Conservation (phyloP, 2,797 vertebrate genomes). For the Schizopygopsis pylzovi region DNA sequence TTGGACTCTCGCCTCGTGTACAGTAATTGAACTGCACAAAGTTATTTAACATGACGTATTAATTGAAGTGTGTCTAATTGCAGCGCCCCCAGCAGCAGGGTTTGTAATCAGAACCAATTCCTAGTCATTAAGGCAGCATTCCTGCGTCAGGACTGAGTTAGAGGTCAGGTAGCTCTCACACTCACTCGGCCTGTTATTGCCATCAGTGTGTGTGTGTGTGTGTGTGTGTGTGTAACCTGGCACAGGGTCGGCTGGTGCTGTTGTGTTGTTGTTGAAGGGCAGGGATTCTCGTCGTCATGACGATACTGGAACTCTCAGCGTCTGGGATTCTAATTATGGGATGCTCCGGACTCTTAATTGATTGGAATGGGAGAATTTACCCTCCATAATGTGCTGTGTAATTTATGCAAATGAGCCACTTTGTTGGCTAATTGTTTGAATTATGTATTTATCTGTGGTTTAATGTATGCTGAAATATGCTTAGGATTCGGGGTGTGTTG, state of each 20-base stretch:
- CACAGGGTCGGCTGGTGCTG: conserved; percentile 64
- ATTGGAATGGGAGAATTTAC: conserved; percentile 82
- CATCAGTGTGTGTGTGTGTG: conserved; percentile 63
- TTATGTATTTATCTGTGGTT: conserved; percentile 74
- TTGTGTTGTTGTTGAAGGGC: conserved; percentile 72
- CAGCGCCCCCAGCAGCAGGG: conserved; percentile 33
- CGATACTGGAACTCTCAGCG: conserved; percentile 62
- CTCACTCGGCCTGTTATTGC: conserved; percentile 50
- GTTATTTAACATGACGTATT: conserved; percentile 46
- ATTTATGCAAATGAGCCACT: conserved; percentile 96
- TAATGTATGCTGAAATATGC: conserved; percentile 70
- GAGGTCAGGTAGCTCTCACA: conserved; percentile 46
- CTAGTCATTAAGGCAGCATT: conserved; percentile 46
- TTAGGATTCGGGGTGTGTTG: conserved; percentile 24
- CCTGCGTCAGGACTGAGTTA: conserved; percentile 46
- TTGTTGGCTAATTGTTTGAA: conserved; percentile 86
- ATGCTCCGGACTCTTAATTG: conserved; percentile 82
- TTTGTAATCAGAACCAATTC: conserved; percentile 51
- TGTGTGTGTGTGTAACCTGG: conserved; percentile 25
- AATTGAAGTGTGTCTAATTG: conserved; percentile 53
- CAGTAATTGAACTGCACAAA: conserved; percentile 29
- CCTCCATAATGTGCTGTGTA: conserved; percentile 86
- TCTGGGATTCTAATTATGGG: conserved; percentile 81
- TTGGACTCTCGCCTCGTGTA: background rate
- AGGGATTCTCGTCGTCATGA: conserved; percentile 67